phyloP scores from a whole-genome alignment of 2,113 vertebrate genomes.

The Apus apus region DNA sequence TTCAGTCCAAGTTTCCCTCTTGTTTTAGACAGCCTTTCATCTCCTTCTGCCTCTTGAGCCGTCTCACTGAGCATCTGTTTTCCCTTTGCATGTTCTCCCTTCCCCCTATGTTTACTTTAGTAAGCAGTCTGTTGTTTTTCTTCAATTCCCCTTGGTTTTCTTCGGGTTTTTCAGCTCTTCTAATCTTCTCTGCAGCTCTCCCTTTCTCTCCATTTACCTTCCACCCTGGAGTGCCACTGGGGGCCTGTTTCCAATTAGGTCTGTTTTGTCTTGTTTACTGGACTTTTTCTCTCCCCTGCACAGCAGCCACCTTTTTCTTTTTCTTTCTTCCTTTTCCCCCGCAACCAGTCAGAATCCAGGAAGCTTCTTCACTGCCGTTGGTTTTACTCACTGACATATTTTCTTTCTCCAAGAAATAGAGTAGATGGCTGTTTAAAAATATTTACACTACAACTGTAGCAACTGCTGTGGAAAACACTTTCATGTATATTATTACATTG shows the following conservation, averaged over 20 bases:
- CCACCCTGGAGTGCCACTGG: background rate
- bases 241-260: slow-evolving; percentile 32
- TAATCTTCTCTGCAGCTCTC: slow-evolving; percentile 36
- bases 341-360: background rate
- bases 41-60: background rate
- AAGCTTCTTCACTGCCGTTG: background rate
- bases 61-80: slow-evolving; percentile 66
- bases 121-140: slow-evolving; percentile 62
- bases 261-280: slow-evolving; percentile 45
- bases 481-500: background rate
- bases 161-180: slow-evolving; percentile 54
- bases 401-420: background rate
- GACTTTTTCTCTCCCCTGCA: background rate
- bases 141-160: slow-evolving; percentile 50
- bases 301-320: background rate
- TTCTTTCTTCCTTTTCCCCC: too few relatives aligned
- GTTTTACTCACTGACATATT: background rate
- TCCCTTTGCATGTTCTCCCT: slow-evolving; percentile 51
- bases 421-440: background rate
- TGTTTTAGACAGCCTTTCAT: slow-evolving; percentile 5
- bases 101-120: slow-evolving; percentile 69
- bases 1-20: background rate
- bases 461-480: slow-evolving; percentile 1
- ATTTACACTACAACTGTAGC: background rate
- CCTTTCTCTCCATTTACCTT: slow-evolving; percentile 9